Evolutionary conservation across 2,888 invertebrate species (phyloP).

Genomic region (Xestia xanthographa): DNA sequence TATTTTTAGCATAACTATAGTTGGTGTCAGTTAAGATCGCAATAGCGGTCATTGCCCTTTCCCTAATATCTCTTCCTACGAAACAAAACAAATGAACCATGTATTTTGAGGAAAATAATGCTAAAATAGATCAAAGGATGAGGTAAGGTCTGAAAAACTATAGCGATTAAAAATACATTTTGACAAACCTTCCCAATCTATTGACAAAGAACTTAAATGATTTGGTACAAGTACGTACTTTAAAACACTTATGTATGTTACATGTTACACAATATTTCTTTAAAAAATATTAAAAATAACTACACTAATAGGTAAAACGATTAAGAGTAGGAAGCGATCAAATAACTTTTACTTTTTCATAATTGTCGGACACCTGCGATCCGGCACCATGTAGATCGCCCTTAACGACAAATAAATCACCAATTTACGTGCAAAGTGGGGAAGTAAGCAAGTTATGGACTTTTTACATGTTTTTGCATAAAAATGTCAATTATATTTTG

Average conservation of each 20-base stretch:
- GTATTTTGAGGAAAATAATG: neutral
- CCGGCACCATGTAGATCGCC: conserved; percentile 45
- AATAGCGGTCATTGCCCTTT: too few relatives aligned
- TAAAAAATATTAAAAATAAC: conserved; percentile 21
- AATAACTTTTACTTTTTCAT: conserved; percentile 60
- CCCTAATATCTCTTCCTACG: too few relatives aligned
- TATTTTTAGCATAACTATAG: conserved; percentile 12
- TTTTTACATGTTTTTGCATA: conserved; percentile 47
- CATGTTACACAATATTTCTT: neutral
- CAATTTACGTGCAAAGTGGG: conserved; percentile 25
- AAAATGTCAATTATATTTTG: conserved; percentile 58
- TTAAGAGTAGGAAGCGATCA: conserved; percentile 42
- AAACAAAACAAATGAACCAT: too few relatives aligned
- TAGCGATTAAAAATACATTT: neutral
- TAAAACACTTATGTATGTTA: neutral
- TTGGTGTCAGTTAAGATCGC: too few relatives aligned
- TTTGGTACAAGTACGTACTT: neutral
- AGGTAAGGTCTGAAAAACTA: neutral
- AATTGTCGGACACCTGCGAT: conserved; percentile 40
- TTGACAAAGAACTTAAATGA: neutral
- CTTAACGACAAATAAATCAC: conserved; percentile 58
- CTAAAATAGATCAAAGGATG: neutral
- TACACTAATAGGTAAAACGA: conserved; percentile 17
- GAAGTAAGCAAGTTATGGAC: conserved; percentile 15
- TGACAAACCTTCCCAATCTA: neutral